These are phyloP conservation scores for Telenomus remus DNA, from an alignment of 1,140 invertebrate genomes.

Conservation along the genomic window DNA sequence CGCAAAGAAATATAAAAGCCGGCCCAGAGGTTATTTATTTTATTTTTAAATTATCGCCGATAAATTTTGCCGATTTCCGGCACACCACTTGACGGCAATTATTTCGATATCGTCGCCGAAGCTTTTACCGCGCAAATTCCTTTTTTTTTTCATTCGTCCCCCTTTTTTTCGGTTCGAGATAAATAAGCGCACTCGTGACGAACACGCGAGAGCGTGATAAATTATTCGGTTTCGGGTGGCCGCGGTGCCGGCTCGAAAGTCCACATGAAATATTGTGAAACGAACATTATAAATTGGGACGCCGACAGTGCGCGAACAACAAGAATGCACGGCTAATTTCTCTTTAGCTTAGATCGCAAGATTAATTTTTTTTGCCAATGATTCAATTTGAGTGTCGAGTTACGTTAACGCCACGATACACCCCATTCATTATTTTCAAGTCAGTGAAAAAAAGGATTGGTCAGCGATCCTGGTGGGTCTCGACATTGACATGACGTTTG, in stretches of 20 bases:
- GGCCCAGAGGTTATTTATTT: conserved; percentile 5
- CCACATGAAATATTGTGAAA: conserved; percentile 40
- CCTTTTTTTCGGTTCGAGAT: no score
- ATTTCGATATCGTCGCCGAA: conserved; percentile 13
- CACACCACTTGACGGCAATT: conserved; percentile 27
- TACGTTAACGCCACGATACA: conserved; percentile 12
- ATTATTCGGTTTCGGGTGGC: conserved; percentile 31
- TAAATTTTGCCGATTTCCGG: conserved; percentile 18
- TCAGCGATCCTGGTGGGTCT: no score
- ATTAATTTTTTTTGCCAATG: conserved; percentile 27
- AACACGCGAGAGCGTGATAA: conserved; percentile 40
- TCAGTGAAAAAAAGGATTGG: neutral
- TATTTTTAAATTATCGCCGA: conserved; percentile 31
- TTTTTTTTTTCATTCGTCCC: no score
- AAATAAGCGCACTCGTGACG: conserved; percentile 22
- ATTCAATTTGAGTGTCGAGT: conserved; percentile 13
- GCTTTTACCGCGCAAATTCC: no score
- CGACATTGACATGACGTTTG: neutral
- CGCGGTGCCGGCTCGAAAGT: conserved; percentile 30
- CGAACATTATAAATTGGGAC: conserved; percentile 50
- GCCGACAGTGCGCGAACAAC: conserved; percentile 19
- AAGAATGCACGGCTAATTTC: conserved; percentile 40
- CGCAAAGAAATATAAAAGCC: conserved; percentile 8
- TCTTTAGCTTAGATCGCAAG: conserved; percentile 39
- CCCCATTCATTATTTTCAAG: conserved; percentile 15